Conservation (phyloP, 2,888 invertebrate genomes). For the Heteropelma amictum region DNA sequence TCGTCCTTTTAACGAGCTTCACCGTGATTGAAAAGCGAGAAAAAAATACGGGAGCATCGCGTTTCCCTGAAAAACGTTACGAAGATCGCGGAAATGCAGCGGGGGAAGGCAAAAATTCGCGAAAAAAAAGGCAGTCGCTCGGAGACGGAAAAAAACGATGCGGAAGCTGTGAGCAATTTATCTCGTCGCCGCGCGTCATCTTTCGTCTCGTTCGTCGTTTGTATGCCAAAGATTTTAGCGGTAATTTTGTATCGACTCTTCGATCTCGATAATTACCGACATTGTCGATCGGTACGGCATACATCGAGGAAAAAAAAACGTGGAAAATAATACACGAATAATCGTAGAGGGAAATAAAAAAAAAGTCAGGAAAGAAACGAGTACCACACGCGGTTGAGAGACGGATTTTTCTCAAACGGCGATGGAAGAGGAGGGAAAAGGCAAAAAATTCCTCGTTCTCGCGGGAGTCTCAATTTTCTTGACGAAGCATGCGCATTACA, state of each 20-base stretch:
- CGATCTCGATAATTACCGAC: constrained; percentile 36
- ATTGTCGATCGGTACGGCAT: constrained; percentile 30
- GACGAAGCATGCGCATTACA: constrained; percentile 20
- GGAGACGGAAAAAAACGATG: no score
- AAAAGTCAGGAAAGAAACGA: constrained; percentile 1
- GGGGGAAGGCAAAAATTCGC: no score
- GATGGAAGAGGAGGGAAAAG: background rate
- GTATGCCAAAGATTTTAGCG: constrained; percentile 19
- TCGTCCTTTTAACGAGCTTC: no score
- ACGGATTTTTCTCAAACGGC: no score
- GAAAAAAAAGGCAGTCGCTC: no score
- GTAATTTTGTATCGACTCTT: constrained; percentile 21
- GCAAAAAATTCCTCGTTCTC: constrained; percentile 8
- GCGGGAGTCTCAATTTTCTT: constrained; percentile 37
- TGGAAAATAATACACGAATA: background rate
- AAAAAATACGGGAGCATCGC: no score
- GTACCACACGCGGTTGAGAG: no score
- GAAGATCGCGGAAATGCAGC: no score
- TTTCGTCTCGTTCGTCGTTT: constrained; percentile 11
- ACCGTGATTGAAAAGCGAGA: no score
- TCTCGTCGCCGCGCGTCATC: no score
- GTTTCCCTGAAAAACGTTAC: no score
- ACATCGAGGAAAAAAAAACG: background rate
- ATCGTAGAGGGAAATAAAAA: background rate
- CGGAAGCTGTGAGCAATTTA: no score